Evolutionary conservation across 2,797 vertebrate genomes (phyloP).

Genomic region (Spinus pinus): DNA sequence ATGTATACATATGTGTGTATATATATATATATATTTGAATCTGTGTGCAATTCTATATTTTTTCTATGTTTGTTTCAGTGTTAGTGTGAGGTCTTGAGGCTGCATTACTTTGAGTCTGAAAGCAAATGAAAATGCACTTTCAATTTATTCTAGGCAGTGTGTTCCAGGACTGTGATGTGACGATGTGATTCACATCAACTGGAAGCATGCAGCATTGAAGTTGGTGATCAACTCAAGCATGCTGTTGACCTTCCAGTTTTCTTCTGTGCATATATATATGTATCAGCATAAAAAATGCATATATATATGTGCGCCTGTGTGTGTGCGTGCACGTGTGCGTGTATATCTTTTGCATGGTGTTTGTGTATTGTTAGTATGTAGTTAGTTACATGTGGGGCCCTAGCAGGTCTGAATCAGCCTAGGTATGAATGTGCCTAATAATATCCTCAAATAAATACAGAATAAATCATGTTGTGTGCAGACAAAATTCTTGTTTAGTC

Average conservation of each 20-base stretch:
- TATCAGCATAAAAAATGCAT: slow-evolving; percentile 62
- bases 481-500: slow-evolving; percentile 69
- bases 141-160: slow-evolving; percentile 71
- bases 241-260: slow-evolving; percentile 81
- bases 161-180: slow-evolving; percentile 84
- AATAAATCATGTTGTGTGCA: slow-evolving; percentile 64
- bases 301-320: slow-evolving; percentile 50
- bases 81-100: slow-evolving; percentile 77
- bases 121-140: slow-evolving; percentile 70
- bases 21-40: slow-evolving; percentile 35
- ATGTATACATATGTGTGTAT: not conserved
- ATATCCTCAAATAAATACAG: slow-evolving; percentile 58
- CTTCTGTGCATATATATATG: slow-evolving; percentile 77
- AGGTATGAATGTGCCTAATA: slow-evolving; percentile 73
- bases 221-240: slow-evolving; percentile 82
- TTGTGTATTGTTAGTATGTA: slow-evolving; percentile 78
- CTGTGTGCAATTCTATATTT: slow-evolving; percentile 47
- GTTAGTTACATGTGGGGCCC: slow-evolving; percentile 75
- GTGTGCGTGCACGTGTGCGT: slow-evolving; percentile 39
- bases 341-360: slow-evolving; percentile 85
- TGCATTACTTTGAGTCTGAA: slow-evolving; percentile 76
- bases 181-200: slow-evolving; percentile 88
- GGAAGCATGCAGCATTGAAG: slow-evolving; percentile 82
- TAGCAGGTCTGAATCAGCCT: slow-evolving; percentile 71
- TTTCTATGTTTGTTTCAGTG: slow-evolving; percentile 68